Evolutionary conservation across 2,888 invertebrate genomes (phyloP).

Genomic region (Drepana falcataria): DNA sequence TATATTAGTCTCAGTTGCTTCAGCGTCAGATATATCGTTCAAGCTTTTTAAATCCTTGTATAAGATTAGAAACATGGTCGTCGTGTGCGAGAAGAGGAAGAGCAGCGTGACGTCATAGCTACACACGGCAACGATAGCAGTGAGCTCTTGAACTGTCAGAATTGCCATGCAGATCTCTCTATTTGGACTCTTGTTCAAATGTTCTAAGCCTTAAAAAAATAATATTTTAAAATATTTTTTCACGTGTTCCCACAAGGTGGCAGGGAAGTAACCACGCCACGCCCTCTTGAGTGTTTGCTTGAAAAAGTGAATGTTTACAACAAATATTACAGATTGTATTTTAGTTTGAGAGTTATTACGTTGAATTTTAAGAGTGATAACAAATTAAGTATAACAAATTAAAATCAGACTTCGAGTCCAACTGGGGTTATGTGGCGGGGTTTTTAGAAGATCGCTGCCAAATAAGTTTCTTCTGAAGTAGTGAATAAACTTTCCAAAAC

Average conservation of each 20-base stretch:
- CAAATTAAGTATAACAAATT: too few relatives aligned
- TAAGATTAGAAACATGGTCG: conserved; percentile 29
- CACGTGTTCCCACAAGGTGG: conserved; percentile 30
- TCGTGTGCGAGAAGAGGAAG: conserved; percentile 33
- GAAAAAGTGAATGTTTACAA: too few relatives aligned
- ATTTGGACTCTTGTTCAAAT: conserved; percentile 21
- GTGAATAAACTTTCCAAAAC: too few relatives aligned
- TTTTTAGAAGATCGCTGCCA: too few relatives aligned
- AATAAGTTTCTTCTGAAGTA: too few relatives aligned
- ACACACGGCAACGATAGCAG: conserved; percentile 18
- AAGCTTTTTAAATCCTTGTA: conserved; percentile 25
- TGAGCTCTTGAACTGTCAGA: conserved; percentile 27
- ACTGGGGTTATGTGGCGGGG: too few relatives aligned
- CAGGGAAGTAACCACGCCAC: conserved; percentile 22
- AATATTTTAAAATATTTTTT: too few relatives aligned
- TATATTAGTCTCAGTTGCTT: conserved; percentile 5
- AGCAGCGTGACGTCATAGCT: conserved; percentile 30
- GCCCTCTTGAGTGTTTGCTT: too few relatives aligned
- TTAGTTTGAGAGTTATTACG: too few relatives aligned
- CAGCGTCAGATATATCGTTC: conserved; percentile 6
- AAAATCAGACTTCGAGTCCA: too few relatives aligned
- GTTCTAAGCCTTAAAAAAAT: conserved; percentile 25
- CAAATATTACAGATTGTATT: too few relatives aligned
- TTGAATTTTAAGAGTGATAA: too few relatives aligned
- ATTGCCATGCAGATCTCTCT: conserved; percentile 27